Percentiles rank a stretch among this genome's conserved stretches.
phyloP scores from a whole-genome alignment of 2,797 vertebrate genomes.

The Erethizon dorsatum region DNA sequence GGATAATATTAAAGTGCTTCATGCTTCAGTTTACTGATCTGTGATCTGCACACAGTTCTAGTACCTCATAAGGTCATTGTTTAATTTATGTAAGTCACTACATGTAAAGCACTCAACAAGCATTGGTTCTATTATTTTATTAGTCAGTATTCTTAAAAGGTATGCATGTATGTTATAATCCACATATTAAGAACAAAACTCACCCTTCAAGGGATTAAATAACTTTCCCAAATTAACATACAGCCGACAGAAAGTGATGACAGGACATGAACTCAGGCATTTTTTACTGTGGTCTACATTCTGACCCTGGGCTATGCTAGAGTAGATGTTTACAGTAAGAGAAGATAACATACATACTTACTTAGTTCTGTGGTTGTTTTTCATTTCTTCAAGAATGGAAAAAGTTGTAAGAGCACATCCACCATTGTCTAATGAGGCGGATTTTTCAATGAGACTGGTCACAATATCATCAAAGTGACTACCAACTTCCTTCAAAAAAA shows the following conservation, averaged over 20 bases:
- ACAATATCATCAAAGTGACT: constrained; percentile 95
- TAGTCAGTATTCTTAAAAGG: not conserved
- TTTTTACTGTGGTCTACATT: not conserved
- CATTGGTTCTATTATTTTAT: not conserved
- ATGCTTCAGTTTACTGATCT: constrained; percentile 11
- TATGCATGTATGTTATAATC: not conserved
- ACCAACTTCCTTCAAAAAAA: constrained; percentile 96
- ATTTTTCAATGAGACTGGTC: constrained; percentile 95
- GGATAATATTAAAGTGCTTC: not conserved
- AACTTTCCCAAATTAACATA: not conserved
- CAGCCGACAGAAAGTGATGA: not conserved
- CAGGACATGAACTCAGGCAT: not conserved
- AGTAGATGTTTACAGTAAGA: not conserved
- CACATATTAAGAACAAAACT: not conserved
- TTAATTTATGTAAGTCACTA: not conserved
- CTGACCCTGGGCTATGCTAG: not conserved
- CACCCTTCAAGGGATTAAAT: not conserved
- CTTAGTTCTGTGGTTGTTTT: constrained; percentile 93
- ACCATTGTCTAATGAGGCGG: constrained; percentile 91
- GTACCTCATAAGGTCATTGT: not conserved
- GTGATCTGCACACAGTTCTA: not conserved
- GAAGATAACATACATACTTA: constrained; percentile 81
- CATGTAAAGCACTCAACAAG: not conserved
- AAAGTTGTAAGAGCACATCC: constrained; percentile 89
- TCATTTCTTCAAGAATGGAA: constrained; percentile 89